Base-by-base conservation (phyloP, 2,888 invertebrate species). In the Fragum sueziense region DNA sequence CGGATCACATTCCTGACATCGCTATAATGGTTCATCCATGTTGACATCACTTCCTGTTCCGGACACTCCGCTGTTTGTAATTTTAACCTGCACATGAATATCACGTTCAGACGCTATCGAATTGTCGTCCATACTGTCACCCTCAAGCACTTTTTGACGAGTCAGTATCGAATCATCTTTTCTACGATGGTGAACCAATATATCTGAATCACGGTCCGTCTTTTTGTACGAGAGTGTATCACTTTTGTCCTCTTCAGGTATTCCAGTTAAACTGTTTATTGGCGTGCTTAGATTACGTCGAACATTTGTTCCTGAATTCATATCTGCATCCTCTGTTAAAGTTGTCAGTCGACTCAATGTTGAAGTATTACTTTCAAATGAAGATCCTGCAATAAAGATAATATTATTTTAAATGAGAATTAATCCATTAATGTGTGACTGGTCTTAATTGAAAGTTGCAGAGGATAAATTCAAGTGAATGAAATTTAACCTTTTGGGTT, bases 51-150 rank as follows among this genome's bases (percentile, higher is more conserved):
- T 69, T 14, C 34, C 51, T 11, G 51, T 69, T 14, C 34, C 51
- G 1, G 51, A 51, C 47, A 70, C 22, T 34, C 57, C 34, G 7
- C 33, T 59, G 27, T 57, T 29, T 14, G 37, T 37, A 25, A 71
- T 41, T 37, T 27, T 33, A n/a, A 72, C 72, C 62, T 72, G 62
- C 4, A 72, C 72, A 27, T 62, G 65, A 62, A 72, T 72, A 52
- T 72, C 72, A 41, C 25, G 29, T 20, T 72, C 72, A 1, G 72
- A 62, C 31, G 72, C 22, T 22, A 33, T 27, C 0, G 31, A 11
- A 27, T 17, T 27, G 2, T 70, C 70, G n/a, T 54, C 57, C 14
- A 65, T 52, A 54, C 65, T 73, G 52, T 54, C 47, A 37, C 25
- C 31, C 34, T 73, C 73, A 17, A 73, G 14, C 14, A 52, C 31